Evolutionary conservation across 2,888 invertebrate species (phyloP).

Genomic region (Nomada ruficornis): DNA sequence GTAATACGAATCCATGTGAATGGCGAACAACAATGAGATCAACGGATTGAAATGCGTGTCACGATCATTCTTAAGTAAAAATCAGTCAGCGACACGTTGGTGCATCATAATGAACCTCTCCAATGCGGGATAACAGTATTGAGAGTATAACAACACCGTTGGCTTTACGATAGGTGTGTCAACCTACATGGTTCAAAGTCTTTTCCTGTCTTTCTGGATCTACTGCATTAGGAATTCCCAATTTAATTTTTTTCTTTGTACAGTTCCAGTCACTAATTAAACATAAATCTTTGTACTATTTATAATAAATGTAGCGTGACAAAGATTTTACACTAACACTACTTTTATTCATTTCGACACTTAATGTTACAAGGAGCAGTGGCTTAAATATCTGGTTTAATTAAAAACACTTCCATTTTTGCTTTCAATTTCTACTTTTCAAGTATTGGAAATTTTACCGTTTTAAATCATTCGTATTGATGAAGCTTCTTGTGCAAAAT

Average conservation of each 20-base stretch:
- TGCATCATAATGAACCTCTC: slow-evolving; percentile 59
- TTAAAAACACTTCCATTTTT: too few relatives aligned
- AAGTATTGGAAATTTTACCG: too few relatives aligned
- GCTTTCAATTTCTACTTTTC: too few relatives aligned
- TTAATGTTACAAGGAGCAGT: too few relatives aligned
- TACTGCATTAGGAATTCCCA: background rate
- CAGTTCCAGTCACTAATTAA: background rate
- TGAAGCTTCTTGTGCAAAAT: too few relatives aligned
- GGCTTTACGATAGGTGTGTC: slow-evolving; percentile 57
- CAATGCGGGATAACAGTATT: slow-evolving; percentile 60
- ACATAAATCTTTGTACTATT: background rate
- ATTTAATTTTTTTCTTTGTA: background rate
- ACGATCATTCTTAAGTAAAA: slow-evolving; percentile 52
- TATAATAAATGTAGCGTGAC: too few relatives aligned
- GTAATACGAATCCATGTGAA: slow-evolving; percentile 31
- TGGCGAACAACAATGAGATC: slow-evolving; percentile 43
- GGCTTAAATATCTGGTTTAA: too few relatives aligned
- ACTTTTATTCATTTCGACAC: too few relatives aligned
- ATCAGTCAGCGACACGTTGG: slow-evolving; percentile 44
- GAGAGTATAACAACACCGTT: slow-evolving; percentile 45
- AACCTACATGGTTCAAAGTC: slow-evolving; percentile 60
- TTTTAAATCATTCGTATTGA: too few relatives aligned
- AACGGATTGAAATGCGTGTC: slow-evolving; percentile 42
- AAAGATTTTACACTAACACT: too few relatives aligned
- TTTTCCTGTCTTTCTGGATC: slow-evolving; percentile 30